These are phyloP conservation scores for Choloepus didactylus DNA, from an alignment of 2,797 vertebrate genomes.

Conservation along the genomic window DNA sequence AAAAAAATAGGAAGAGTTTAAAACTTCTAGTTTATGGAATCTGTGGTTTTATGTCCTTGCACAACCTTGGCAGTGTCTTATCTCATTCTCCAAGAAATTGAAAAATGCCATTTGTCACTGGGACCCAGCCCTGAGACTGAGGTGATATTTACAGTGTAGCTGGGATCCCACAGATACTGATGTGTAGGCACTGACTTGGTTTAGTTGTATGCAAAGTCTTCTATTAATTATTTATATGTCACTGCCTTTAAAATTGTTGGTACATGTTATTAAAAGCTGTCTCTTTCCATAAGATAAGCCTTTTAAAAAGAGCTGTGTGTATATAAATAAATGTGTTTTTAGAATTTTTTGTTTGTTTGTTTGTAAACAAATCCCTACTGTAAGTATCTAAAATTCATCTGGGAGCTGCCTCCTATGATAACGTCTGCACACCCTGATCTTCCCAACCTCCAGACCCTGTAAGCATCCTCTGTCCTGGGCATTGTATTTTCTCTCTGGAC, in stretches of 20 bases:
- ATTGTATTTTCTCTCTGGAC: neutral
- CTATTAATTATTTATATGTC: neutral
- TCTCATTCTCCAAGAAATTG: slow-evolving; percentile 63
- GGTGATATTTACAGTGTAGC: slow-evolving; percentile 48
- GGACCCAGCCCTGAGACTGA: neutral
- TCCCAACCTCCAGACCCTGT: neutral
- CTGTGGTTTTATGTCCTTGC: slow-evolving; percentile 44
- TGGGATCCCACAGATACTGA: neutral
- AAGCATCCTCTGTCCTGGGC: neutral
- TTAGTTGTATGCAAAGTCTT: slow-evolving; percentile 17
- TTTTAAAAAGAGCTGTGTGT: slow-evolving; percentile 22
- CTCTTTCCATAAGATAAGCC: neutral
- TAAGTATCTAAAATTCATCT: neutral
- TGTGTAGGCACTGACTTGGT: neutral
- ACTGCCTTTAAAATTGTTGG: slow-evolving; percentile 50
- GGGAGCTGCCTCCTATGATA: neutral
- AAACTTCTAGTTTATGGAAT: neutral
- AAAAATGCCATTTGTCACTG: slow-evolving; percentile 46
- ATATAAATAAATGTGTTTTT: too few relatives aligned
- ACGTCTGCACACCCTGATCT: neutral
- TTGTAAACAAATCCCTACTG: neutral
- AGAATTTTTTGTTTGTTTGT: neutral
- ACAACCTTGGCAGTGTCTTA: slow-evolving; percentile 42
- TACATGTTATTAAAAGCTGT: neutral
- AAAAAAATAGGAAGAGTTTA: neutral